These are phyloP conservation scores for Synergus laeviventris DNA, from an alignment of 2,888 invertebrate genomes.

Conservation along the genomic window DNA sequence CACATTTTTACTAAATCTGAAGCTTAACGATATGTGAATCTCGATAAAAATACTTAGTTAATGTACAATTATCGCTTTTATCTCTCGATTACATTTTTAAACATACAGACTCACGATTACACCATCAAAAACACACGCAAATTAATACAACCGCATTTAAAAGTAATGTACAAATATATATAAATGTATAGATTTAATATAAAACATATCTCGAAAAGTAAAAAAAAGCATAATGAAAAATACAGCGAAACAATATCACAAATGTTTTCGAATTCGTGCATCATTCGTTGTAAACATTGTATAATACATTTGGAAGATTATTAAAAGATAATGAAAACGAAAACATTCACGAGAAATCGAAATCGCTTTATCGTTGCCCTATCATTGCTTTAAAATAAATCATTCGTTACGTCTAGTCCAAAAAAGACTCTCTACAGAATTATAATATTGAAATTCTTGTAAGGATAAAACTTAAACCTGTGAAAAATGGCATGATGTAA, in stretches of 20 bases:
- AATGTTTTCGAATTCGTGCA: slow-evolving; percentile 9
- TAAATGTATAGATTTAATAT: not conserved
- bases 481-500: slow-evolving; percentile 29
- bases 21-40: slow-evolving; percentile 5
- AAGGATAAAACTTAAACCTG: slow-evolving; percentile 18
- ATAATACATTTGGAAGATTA: slow-evolving; percentile 38
- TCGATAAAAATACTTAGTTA: not conserved
- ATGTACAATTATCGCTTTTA: not conserved
- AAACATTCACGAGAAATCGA: not conserved
- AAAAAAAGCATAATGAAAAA: slow-evolving; percentile 7
- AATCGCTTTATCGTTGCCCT: not conserved
- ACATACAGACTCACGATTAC: not conserved
- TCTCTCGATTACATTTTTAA: not conserved
- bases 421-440: not conserved
- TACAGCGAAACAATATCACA: slow-evolving; percentile 4
- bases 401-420: not conserved
- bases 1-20: not conserved
- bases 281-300: slow-evolving; percentile 8
- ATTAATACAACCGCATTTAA: slow-evolving; percentile 2
- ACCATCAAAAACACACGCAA: not conserved
- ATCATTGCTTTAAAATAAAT: not conserved
- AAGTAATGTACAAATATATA: slow-evolving; percentile 10
- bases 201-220: slow-evolving; percentile 12
- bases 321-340: slow-evolving; percentile 23
- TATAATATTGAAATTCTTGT: slow-evolving; percentile 5